phyloP scores from a whole-genome alignment of 2,888 invertebrate species.

The Calameuta filiformis region DNA sequence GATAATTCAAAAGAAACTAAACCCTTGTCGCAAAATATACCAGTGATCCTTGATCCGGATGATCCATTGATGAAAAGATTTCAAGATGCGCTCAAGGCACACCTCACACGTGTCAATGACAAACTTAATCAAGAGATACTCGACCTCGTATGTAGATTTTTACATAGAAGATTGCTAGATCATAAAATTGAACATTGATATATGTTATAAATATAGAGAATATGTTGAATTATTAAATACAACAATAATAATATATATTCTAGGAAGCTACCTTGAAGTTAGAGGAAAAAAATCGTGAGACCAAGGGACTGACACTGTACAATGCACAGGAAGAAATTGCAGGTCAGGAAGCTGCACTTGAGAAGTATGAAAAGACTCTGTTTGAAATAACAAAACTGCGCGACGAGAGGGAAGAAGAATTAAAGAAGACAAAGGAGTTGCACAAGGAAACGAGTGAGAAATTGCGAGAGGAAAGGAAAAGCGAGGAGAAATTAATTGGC shows the following conservation, averaged over 20 bases:
- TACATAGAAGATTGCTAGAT: neutral
- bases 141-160: slow-evolving; percentile 69
- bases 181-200: neutral
- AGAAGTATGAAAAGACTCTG: slow-evolving; percentile 70
- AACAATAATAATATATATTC: slow-evolving; percentile 14
- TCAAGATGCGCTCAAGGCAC: slow-evolving; percentile 76
- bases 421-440: slow-evolving; percentile 66
- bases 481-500: slow-evolving; percentile 40
- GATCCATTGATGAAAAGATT: slow-evolving; percentile 81
- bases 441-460: slow-evolving; percentile 67
- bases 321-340: slow-evolving; percentile 73
- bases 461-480: slow-evolving; percentile 61
- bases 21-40: slow-evolving; percentile 35
- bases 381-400: slow-evolving; percentile 68
- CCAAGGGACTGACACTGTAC: slow-evolving; percentile 71
- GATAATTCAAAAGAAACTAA: neutral
- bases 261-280: slow-evolving; percentile 67
- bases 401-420: slow-evolving; percentile 68
- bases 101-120: slow-evolving; percentile 74
- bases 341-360: slow-evolving; percentile 69
- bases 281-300: slow-evolving; percentile 70
- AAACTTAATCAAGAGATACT: slow-evolving; percentile 75
- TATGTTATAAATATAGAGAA: neutral
- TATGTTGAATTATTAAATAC: neutral
- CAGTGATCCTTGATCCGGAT: slow-evolving; percentile 74